Base-by-base conservation (phyloP, 2,113 vertebrate genomes). In the Scortum barcoo region DNA sequence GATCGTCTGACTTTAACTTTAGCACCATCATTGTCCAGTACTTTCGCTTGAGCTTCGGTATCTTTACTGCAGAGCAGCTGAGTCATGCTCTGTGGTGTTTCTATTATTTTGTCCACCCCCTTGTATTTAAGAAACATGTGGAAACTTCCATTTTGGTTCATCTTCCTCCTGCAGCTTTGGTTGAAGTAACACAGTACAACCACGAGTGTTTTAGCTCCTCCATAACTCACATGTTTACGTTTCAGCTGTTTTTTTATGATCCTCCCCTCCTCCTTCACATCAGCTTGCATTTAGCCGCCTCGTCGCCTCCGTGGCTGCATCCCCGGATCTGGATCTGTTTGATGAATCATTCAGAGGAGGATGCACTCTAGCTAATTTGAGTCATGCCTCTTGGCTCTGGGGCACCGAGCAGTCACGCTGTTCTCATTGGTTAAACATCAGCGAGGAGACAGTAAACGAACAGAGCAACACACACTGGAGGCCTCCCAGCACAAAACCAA, bases 271-370 rank as follows among this genome's bases (percentile, higher is more conserved):
- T n/a, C 46, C 60, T 20, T 46, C 71, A 84, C 71, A 83, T 69
- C 74, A 68, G 75, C 75, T 63, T 10, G 7, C 65, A 71, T 78
- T 66, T 62, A 66, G 48, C 70, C n/a, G 61, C 79, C 65, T 44
- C 26, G 57, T 50, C 9, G 72, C 77, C 50, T 73, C 69, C 9
- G 6, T 33, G 48, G 46, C 63, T 62, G 50, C 20, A 1, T 73
- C 62, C 53, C 5, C 8, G 72, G 62, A 33, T 78, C 50, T 33
- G 65, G 56, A 76, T 76, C 75, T 33, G 62, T 63, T 33, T 12
- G 56, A 86, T 88, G 72, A 91, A 83, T 91, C 88, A 88, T 80
- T 84, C 63, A 83, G 69, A 42, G 74, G 46, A 77, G 7, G 60
- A 85, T 57, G 81, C 79, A 36, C 79, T 85, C 60, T 0, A 8